A percentile compares a stretch with the other conserved stretches of the same genome.
phyloP scores from a whole-genome alignment of 2,888 invertebrate genomes.

The Tubiluchus corallicola region DNA sequence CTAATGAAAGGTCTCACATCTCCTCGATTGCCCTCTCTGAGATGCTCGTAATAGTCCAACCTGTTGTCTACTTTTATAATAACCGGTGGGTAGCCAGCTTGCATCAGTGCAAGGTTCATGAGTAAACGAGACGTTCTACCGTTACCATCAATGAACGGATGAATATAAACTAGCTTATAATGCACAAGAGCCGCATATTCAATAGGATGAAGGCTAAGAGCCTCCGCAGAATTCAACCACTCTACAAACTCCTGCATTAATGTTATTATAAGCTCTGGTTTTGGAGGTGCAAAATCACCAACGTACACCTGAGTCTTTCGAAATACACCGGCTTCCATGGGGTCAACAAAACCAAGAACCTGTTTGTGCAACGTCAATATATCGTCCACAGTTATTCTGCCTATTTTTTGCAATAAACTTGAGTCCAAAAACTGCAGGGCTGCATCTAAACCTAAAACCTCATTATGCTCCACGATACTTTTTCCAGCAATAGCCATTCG shows the following conservation, averaged over 20 bases:
- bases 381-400: conserved; percentile 55
- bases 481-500: conserved; percentile 58
- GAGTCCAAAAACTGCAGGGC: conserved; percentile 73
- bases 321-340: conserved; percentile 69
- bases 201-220: conserved; percentile 67
- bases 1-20: conserved; percentile 87
- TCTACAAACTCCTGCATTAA: conserved; percentile 73
- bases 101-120: conserved; percentile 83
- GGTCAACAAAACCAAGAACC: conserved; percentile 85
- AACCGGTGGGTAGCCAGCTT: conserved; percentile 86
- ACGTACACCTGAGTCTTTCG: conserved; percentile 80
- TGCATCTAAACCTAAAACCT: conserved; percentile 70
- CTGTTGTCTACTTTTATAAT: conserved; percentile 66
- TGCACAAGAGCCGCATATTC: conserved; percentile 88
- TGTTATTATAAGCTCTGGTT: conserved; percentile 54
- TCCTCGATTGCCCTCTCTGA: conserved; percentile 79
- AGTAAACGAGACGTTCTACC: conserved; percentile 82
- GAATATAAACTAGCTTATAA: conserved; percentile 88
- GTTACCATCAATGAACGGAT: conserved; percentile 92
- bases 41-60: conserved; percentile 54
- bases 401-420: conserved; percentile 44
- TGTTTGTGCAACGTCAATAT: conserved; percentile 77
- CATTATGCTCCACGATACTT: conserved; percentile 89
- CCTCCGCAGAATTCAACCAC: conserved; percentile 73
- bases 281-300: conserved; percentile 80